A percentile compares a stretch with the other conserved stretches of the same genome.
Evolutionary conservation across 2,888 invertebrate species (phyloP).

Genomic region (Bellardia pandia): DNA sequence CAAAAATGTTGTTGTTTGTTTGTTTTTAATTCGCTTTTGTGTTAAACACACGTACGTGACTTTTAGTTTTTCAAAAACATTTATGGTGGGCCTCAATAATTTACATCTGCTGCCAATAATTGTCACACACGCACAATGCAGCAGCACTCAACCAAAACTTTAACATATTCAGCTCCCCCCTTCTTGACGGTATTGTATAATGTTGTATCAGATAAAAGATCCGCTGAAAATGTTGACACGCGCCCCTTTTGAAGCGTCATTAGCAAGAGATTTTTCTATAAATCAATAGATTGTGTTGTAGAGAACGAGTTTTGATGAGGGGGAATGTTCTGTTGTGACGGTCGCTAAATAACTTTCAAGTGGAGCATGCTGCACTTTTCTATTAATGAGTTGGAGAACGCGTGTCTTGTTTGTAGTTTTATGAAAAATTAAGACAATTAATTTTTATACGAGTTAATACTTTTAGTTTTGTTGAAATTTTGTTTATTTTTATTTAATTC

Average conservation of each 20-base stretch:
- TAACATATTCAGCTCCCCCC: background rate
- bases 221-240: conserved; percentile 62
- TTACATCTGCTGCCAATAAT: conserved; percentile 73
- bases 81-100: conserved; percentile 75
- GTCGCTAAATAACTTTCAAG: conserved; percentile 71
- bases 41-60: conserved; percentile 74
- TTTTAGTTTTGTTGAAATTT: conserved; percentile 24
- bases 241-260: conserved; percentile 59
- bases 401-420: conserved; percentile 43
- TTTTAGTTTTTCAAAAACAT: conserved; percentile 72
- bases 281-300: conserved; percentile 53
- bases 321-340: conserved; percentile 39
- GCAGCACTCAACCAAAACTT: background rate
- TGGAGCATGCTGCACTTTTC: conserved; percentile 66
- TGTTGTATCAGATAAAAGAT: background rate
- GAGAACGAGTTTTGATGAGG: conserved; percentile 32
- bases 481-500: conserved; percentile 53
- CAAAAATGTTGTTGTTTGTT: conserved; percentile 53
- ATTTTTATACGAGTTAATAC: conserved; percentile 45
- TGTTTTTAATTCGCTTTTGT: conserved; percentile 47
- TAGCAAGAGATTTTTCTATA: conserved; percentile 59
- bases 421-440: conserved; percentile 64
- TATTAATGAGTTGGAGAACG: conserved; percentile 7
- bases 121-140: conserved; percentile 64
- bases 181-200: background rate